These are phyloP conservation scores for Orthosia gracilis DNA, from an alignment of 2,888 invertebrate genomes.

Conservation along the genomic window DNA sequence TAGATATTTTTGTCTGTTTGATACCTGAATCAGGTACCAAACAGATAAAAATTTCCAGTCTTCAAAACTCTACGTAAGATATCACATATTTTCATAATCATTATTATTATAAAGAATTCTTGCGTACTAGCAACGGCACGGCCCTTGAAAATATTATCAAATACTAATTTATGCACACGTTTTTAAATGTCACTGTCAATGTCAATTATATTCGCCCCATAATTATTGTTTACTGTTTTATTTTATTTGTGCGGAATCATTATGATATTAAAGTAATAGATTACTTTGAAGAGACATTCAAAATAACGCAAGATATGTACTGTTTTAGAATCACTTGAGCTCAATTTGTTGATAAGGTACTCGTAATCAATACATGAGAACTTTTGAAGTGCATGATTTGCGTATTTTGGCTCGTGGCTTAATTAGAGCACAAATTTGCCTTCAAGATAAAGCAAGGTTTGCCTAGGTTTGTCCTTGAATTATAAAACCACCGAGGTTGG, in stretches of 20 bases:
- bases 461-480: no score
- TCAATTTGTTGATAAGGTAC: not conserved
- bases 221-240: not conserved
- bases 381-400: slow-evolving; percentile 1
- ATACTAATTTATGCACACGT: not conserved
- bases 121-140: no score
- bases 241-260: not conserved
- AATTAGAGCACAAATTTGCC: not conserved
- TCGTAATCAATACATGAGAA: not conserved
- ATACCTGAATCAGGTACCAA: no score
- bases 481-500: no score
- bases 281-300: not conserved
- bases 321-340: not conserved
- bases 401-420: not conserved
- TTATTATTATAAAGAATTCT: no score
- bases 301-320: not conserved
- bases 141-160: no score
- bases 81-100: not conserved
- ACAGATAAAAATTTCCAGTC: no score
- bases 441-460: not conserved
- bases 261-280: no score
- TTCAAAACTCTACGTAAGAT: not conserved
- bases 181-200: no score
- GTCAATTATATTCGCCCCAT: no score
- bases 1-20: no score